A percentile compares a stretch with the other conserved stretches of the same genome.
Evolutionary conservation across 2,888 invertebrate genomes (phyloP).

Genomic region (Axea sp.): DNA sequence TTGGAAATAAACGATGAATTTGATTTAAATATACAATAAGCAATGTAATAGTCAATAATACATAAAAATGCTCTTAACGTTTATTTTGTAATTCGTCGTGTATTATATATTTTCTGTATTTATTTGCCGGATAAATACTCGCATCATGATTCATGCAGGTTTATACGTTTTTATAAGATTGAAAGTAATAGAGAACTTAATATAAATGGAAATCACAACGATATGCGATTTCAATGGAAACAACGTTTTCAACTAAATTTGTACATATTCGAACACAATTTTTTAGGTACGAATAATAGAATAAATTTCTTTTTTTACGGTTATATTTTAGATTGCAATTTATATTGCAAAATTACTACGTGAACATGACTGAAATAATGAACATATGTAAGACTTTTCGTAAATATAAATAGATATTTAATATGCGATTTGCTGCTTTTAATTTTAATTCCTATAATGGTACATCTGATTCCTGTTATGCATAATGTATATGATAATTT

Average conservation of each 20-base stretch:
- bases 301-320: slow-evolving; percentile 8
- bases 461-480: no score
- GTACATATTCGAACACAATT: slow-evolving; percentile 6
- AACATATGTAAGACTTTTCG: slow-evolving; percentile 8
- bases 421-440: no score
- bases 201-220: neutral
- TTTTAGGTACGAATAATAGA: no score
- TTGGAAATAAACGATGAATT: neutral
- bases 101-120: neutral
- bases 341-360: slow-evolving; percentile 18
- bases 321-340: slow-evolving; percentile 13
- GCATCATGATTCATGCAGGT: neutral
- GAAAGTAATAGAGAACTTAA: neutral
- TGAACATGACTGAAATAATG: slow-evolving; percentile 21
- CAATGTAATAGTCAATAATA: neutral
- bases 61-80: neutral
- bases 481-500: no score
- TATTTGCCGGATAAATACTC: slow-evolving; percentile 4
- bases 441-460: no score
- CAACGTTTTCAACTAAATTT: neutral
- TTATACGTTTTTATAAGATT: neutral
- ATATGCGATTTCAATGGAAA: neutral
- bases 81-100: neutral
- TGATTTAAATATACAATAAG: no score
- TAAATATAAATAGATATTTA: slow-evolving; percentile 16